phyloP scores from a whole-genome alignment of 2,888 invertebrate genomes.

The Gymnocheta viridis region DNA sequence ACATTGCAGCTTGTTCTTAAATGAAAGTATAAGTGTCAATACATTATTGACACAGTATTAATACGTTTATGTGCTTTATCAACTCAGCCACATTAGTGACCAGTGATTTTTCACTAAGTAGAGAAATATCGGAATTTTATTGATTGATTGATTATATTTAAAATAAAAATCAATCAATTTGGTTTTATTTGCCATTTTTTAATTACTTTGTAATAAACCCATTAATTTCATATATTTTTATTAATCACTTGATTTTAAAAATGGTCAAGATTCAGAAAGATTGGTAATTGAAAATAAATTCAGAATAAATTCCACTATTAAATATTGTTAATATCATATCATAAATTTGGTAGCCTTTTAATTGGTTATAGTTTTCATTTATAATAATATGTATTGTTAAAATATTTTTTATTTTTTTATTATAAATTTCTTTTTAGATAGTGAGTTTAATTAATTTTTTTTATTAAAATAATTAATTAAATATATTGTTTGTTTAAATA shows the following conservation, averaged over 20 bases:
- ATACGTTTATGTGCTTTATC: no score
- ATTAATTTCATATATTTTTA: background rate
- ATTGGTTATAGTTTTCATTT: background rate
- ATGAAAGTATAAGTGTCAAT: no score
- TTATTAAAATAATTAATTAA: conserved; percentile 28
- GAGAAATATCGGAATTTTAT: no score
- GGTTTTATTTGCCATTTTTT: no score
- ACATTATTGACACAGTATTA: no score
- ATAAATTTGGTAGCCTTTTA: background rate
- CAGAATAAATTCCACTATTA: background rate
- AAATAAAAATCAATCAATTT: no score
- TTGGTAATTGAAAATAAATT: background rate
- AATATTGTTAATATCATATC: background rate
- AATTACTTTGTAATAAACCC: no score
- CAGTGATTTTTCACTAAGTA: no score
- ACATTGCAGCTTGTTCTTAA: no score
- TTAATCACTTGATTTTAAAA: background rate
- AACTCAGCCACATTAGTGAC: no score
- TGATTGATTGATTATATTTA: no score
- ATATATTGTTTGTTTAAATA: conserved; percentile 36
- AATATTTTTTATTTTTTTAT: conserved; percentile 7
- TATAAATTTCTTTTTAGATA: conserved; percentile 2
- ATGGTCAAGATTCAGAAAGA: background rate
- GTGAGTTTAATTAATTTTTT: conserved; percentile 20
- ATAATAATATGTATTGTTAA: conserved; percentile 11